These are phyloP conservation scores for Pocillopora verrucosa DNA, from an alignment of 64 coral and sea anemone genomes.

Conservation along the genomic window DNA sequence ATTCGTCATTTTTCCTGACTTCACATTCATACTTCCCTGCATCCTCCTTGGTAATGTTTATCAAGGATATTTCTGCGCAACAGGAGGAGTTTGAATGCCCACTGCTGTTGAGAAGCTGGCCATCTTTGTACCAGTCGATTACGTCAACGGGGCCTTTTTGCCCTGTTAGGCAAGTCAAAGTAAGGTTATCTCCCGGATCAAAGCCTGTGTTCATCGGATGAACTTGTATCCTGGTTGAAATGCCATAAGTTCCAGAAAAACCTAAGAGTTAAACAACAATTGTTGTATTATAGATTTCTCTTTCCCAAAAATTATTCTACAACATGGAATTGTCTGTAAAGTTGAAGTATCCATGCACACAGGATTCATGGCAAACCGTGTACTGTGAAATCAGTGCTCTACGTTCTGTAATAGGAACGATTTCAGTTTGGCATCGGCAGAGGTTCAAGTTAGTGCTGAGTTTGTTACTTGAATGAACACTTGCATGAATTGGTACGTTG, in stretches of 20 bases:
- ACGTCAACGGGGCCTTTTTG: background rate
- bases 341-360: too few relatives aligned
- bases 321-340: too few relatives aligned
- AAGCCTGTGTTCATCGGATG: background rate
- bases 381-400: too few relatives aligned
- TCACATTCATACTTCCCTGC: slow-evolving; percentile 14
- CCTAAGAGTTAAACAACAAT: background rate
- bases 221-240: slow-evolving; percentile 9
- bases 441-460: too few relatives aligned
- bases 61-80: background rate
- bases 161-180: background rate
- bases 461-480: too few relatives aligned
- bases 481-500: too few relatives aligned
- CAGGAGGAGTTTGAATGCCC: background rate
- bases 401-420: too few relatives aligned
- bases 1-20: background rate
- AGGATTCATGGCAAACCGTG: too few relatives aligned
- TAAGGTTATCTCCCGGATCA: slow-evolving; percentile 1
- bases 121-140: slow-evolving; percentile 8
- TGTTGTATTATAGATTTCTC: too few relatives aligned
- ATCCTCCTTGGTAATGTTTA: background rate
- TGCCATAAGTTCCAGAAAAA: background rate
- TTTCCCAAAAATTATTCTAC: too few relatives aligned
- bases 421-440: too few relatives aligned
- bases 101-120: background rate